Evolutionary conservation across 2,113 vertebrate genomes (phyloP), one percentile per base, ranked within the genome.

Genomic region (Megaleporinus macrocephalus): DNA sequence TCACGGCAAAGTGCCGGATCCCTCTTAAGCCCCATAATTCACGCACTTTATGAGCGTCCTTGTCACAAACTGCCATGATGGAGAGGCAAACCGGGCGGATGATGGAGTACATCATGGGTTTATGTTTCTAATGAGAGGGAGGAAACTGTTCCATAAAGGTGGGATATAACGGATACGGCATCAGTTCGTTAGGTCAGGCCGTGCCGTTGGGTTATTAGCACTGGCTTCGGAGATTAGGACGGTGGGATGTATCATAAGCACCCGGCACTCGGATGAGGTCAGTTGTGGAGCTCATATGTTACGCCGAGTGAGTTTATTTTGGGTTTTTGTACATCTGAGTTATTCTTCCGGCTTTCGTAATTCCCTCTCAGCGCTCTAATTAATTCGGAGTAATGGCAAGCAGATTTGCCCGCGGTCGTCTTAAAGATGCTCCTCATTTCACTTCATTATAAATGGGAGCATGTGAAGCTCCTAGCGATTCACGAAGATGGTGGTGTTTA

Each of bases 31-130:
- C 79, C 87, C 86, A 89, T 91, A 88, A 89, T 88, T 91, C 85
- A 90, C 86, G 36, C 27, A 53, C 85, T 90, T 90, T 89, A 88
- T 85, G 85, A 73, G 76, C 51, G 81, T 89, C 89, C 90, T 92
- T 92, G 90, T 93, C 90, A 87, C 62, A 75, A 63, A 57, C 77
- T 57, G 85, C 89, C 87, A 79, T 90, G 87, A 92, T 91, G 88
- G 90, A 86, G 87, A 82, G 87, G 82, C 70, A 76, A 84, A 87
- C 73, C 84, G 84, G 84, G 85, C 87, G 88, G 70, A 68, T 74
- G 72, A 75, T 75, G 70, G 76, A 82, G 81, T 78, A 84, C 83
- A 72, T 68, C 83, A 84, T 78, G 20, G 77, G 83, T 87, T 86
- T 83, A 86, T 79, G 85, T 51, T 72, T 83, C 30, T 36, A 44